Evolutionary conservation across 2,888 invertebrate genomes (phyloP), one percentile per base, ranked within the genome.

Genomic region (Apotomis turbidana): DNA sequence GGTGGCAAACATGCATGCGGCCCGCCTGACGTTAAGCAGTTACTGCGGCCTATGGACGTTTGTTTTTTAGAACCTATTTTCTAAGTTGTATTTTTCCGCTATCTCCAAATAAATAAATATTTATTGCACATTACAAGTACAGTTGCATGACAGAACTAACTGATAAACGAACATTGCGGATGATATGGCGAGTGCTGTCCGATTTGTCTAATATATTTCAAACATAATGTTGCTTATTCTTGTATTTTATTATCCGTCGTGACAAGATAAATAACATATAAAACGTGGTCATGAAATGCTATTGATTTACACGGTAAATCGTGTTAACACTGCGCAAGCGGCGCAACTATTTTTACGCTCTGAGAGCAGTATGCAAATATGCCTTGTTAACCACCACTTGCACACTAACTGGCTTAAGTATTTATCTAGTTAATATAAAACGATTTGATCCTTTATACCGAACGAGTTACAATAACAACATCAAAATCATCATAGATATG

Each of bases 341-440:
- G 9, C 84, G 83, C 87, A 84, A 84, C 82, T 86, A 90, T 90
- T 90, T 90, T 89, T 89, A 90, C 82, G 81, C 83, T 83, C 83
- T 81, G 78, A 84, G 84, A 85, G 83, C 79, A 83, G 83, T 88
- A 89, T 89, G 89, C 87, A 87, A 90, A 89, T 89, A 83, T 73
- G 79, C 81, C 85, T 88, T 85, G 87, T 87, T 87, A 86, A 83
- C 81, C 77, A 81, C 72, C 71, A 71, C 58, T 46, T 41, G 54
- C 52, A 64, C 36, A 64, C 62, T 64, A 49, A 49, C 49, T 64
- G 38, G 41, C n/a, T 54, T 64, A 41, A 49, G 49, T 49, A 49
- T 8, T 44, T 44, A 44, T 49, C 49, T 49, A 49, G 49, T 49
- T 8, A 9, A 3, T 9, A 49, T 49, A 49, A 10, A 49, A 10